phyloP scores from a whole-genome alignment of 2,113 vertebrate genomes.

The Myocastor coypus region DNA sequence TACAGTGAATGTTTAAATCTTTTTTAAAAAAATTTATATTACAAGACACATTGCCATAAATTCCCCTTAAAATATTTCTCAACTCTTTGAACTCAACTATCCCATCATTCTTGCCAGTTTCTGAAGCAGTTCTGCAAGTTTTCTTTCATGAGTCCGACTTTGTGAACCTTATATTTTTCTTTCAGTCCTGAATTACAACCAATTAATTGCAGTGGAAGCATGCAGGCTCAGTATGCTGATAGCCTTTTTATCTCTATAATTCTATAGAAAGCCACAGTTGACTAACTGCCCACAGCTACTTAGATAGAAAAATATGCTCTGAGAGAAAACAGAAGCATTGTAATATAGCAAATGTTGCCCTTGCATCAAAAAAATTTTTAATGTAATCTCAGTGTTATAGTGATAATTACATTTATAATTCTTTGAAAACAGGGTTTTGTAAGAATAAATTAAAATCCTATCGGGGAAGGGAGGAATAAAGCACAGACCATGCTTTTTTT shows the following conservation, averaged over 20 bases:
- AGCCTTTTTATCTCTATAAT: slow-evolving; percentile 48
- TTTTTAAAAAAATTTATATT: not conserved
- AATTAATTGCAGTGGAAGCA: not conserved
- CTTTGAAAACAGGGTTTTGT: slow-evolving; percentile 57
- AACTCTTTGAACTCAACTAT: not conserved
- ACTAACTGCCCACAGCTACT: slow-evolving; percentile 22
- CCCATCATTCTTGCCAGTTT: not conserved
- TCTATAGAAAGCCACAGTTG: not conserved
- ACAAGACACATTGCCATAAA: not conserved
- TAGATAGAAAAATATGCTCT: slow-evolving; percentile 32
- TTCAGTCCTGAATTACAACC: slow-evolving; percentile 21
- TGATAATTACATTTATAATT: slow-evolving; percentile 60
- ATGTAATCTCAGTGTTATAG: slow-evolving; percentile 21
- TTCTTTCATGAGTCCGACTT: not conserved
- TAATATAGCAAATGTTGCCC: slow-evolving; percentile 12
- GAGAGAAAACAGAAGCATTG: slow-evolving; percentile 35
- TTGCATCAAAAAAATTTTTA: not conserved
- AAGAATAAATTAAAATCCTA: slow-evolving; percentile 52
- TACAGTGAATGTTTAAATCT: not conserved
- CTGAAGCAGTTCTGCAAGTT: not conserved
- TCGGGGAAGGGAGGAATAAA: slow-evolving; percentile 51
- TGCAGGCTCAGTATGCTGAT: not conserved
- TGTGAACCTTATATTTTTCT: not conserved
- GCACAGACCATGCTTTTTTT: not conserved
- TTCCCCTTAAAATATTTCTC: not conserved